phyloP scores from a whole-genome alignment of 2,113 vertebrate species.

The Microcebus griseorufus region DNA sequence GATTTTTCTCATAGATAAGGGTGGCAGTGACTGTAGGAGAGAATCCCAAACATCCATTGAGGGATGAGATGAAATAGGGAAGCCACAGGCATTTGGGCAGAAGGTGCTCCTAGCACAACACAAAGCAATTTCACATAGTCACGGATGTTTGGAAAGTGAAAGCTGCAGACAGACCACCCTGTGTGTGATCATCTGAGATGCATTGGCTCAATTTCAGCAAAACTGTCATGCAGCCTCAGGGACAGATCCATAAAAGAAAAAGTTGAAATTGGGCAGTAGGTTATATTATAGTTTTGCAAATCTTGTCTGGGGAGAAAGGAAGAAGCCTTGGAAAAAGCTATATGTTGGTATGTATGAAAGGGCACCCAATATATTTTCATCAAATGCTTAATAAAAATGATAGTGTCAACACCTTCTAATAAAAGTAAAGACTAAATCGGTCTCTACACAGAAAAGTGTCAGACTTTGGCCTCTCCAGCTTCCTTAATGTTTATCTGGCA shows the following conservation, averaged over 20 bases:
- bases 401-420: neutral
- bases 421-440: slow-evolving; percentile 5
- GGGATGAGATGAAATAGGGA: slow-evolving; percentile 55
- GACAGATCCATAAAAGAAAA: slow-evolving; percentile 62
- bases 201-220: slow-evolving; percentile 73
- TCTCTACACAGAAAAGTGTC: neutral
- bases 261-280: slow-evolving; percentile 60
- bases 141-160: slow-evolving; percentile 72
- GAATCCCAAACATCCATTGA: slow-evolving; percentile 65
- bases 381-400: slow-evolving; percentile 51
- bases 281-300: slow-evolving; percentile 37
- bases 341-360: neutral
- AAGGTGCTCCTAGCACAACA: slow-evolving; percentile 66
- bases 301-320: slow-evolving; percentile 27
- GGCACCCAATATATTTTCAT: neutral
- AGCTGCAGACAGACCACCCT: slow-evolving; percentile 69
- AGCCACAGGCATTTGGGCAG: slow-evolving; percentile 70
- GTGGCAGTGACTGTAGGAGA: slow-evolving; percentile 48
- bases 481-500: neutral
- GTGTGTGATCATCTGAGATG: slow-evolving; percentile 72
- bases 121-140: slow-evolving; percentile 75
- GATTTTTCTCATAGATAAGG: slow-evolving; percentile 35
- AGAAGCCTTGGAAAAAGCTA: slow-evolving; percentile 17
- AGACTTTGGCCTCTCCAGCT: neutral
- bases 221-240: slow-evolving; percentile 65